Evolutionary conservation across 35 echinoderm and acorn worm species (phyloP), one percentile per base, ranked within the genome.

Genomic region (Chiridota heheva): DNA sequence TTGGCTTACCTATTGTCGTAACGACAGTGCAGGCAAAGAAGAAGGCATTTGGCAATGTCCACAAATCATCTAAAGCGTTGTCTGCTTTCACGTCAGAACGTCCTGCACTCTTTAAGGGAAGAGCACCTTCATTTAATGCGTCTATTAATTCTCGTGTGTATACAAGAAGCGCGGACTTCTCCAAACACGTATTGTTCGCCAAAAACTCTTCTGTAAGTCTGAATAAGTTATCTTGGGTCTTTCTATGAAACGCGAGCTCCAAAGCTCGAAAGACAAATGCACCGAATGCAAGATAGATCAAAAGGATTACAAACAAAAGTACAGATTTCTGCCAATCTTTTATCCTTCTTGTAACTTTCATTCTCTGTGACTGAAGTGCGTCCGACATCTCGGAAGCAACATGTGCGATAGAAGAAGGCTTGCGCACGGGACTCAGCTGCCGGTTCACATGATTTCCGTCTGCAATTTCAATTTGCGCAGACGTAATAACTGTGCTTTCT

Each of bases 21-120:
- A 90, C 79, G 15, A 82, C 77, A 16, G 87, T 82, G 5, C 79
- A 84, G 8, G 87, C 59, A 40, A 90, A 90, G 51, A 90, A 90
- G 80, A 90, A 82, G 26, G 87, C 81, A 53, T 60, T 74, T 18
- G 80, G 79, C 16, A 90, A 67, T 24, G 65, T 60, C 87, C 87
- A 90, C 1, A 83, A 48, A 1, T 46, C 7, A 1, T 47, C 38
- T 0, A 20, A 3, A 7, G 30, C 1, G 2, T 16, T n/a, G n/a
- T n/a, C n/a, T n/a, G n/a, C n/a, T n/a, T n/a, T n/a, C n/a, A n/a
- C n/a, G n/a, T n/a, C n/a, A n/a, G n/a, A n/a, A n/a, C n/a, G n/a
- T n/a, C n/a, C n/a, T n/a, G n/a, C n/a, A n/a, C n/a, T n/a, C n/a
- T n/a, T n/a, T n/a, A n/a, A n/a, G n/a, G 42, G 36, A 42, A 78